phyloP scores from a whole-genome alignment of 2,888 invertebrate species.

The Eumerus sabulonum region DNA sequence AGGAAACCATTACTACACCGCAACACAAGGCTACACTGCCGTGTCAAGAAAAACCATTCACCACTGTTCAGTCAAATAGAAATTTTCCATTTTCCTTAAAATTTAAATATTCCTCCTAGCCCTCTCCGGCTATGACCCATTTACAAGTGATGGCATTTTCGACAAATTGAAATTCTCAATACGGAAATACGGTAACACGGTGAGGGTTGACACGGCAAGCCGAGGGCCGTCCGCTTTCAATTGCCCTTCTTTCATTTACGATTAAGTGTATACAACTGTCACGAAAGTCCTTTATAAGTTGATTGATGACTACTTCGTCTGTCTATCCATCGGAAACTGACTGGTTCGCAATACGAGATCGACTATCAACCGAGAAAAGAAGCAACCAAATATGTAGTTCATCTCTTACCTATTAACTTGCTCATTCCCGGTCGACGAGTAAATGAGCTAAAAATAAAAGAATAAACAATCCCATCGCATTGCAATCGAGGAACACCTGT shows the following conservation, averaged over 20 bases:
- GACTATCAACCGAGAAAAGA: no score
- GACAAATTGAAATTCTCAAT: conserved; percentile 62
- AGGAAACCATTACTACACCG: conserved; percentile 23
- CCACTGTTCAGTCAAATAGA: conserved; percentile 55
- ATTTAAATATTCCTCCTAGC: conserved; percentile 52
- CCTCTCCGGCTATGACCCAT: conserved; percentile 54
- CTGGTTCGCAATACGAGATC: no score
- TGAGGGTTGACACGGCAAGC: conserved; percentile 14
- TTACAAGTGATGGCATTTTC: conserved; percentile 41
- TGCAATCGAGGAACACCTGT: conserved; percentile 56
- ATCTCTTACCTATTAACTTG: conserved; percentile 25
- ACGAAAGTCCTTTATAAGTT: conserved; percentile 65
- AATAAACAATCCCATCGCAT: conserved; percentile 29
- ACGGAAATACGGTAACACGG: conserved; percentile 6
- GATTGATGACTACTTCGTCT: conserved; percentile 43
- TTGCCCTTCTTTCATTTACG: conserved; percentile 56
- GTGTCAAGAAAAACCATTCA: conserved; percentile 59
- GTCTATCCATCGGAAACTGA: not conserved
- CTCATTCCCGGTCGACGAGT: not conserved
- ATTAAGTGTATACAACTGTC: conserved; percentile 59
- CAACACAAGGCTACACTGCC: conserved; percentile 1
- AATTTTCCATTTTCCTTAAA: conserved; percentile 56
- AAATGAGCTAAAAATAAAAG: conserved; percentile 21
- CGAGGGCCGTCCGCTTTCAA: conserved; percentile 22
- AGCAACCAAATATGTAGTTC: conserved; percentile 10